Conservation (phyloP, 2,888 invertebrate genomes). For the Lepetodrilus schrolli region DNA sequence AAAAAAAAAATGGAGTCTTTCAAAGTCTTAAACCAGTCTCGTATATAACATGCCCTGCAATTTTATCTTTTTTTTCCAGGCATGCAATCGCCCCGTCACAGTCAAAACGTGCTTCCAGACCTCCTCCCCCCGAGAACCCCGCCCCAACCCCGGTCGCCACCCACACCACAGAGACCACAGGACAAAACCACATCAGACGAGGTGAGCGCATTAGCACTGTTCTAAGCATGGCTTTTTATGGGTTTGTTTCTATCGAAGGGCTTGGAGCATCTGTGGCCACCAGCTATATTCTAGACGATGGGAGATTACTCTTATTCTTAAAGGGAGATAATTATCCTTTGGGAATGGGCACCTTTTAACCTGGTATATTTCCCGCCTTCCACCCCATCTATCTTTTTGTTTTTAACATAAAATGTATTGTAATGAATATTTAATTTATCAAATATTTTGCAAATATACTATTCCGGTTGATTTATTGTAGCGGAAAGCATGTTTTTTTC, state of each 20-base stretch:
- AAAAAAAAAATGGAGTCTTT: too few species aligned
- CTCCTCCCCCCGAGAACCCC: constrained; percentile 84
- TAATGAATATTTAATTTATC: too few species aligned
- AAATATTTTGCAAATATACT: too few species aligned
- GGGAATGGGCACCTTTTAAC: too few species aligned
- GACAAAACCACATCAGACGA: constrained; percentile 97
- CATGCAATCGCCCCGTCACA: constrained; percentile 61
- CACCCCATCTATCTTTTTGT: too few species aligned
- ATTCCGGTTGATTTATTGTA: too few species aligned
- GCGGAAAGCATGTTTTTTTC: too few species aligned
- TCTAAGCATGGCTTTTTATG: not conserved
- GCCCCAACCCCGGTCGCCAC: constrained; percentile 75
- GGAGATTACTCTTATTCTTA: constrained; percentile 8
- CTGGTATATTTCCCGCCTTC: too few species aligned
- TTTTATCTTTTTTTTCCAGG: constrained; percentile 8
- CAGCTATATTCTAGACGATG: not conserved
- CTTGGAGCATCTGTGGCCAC: not conserved
- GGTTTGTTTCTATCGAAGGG: not conserved
- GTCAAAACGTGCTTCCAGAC: constrained; percentile 90
- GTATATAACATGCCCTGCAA: too few species aligned
- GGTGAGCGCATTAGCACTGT: constrained; percentile 79
- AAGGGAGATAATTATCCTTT: too few species aligned
- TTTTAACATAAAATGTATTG: too few species aligned
- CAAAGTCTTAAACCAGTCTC: too few species aligned
- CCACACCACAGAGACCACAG: constrained; percentile 86